Conservation (phyloP, 1,140 invertebrate species). For the Adoxophyes honmai region DNA sequence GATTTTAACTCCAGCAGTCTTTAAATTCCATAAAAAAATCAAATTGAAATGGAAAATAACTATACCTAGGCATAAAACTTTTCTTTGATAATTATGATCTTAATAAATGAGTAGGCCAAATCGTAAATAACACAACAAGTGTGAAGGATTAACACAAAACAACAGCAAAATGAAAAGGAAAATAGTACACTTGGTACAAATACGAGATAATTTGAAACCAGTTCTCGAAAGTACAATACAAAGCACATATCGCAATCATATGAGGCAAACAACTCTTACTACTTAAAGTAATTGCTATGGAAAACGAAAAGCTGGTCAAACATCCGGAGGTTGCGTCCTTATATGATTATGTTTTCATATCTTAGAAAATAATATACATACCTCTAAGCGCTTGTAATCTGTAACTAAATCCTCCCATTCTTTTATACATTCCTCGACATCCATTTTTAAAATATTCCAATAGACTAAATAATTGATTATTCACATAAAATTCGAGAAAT, state of each 20-base stretch:
- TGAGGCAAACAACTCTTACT: not conserved
- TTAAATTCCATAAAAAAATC: no score
- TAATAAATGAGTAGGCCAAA: no score
- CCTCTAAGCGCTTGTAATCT: slow-evolving; percentile 87
- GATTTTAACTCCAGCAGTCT: no score
- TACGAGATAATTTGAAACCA: no score
- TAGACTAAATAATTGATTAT: slow-evolving; percentile 19
- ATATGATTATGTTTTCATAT: slow-evolving; percentile 15
- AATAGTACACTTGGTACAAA: no score
- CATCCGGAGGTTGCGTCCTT: slow-evolving; percentile 7
- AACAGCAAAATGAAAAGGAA: no score
- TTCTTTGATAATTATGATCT: no score
- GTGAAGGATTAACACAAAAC: no score
- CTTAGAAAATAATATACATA: slow-evolving; percentile 50
- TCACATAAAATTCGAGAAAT: slow-evolving; percentile 22
- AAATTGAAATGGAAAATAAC: no score
- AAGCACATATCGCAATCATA: slow-evolving; percentile 3
- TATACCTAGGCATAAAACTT: no score
- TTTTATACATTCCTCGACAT: slow-evolving; percentile 80
- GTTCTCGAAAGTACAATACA: not conserved
- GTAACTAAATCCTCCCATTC: slow-evolving; percentile 88
- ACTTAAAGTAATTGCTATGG: slow-evolving; percentile 8
- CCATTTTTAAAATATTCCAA: slow-evolving; percentile 57
- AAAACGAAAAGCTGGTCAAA: slow-evolving; percentile 7
- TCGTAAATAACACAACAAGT: no score